These are phyloP conservation scores for Arion vulgaris DNA, from an alignment of 1,140 invertebrate genomes.

Conservation along the genomic window DNA sequence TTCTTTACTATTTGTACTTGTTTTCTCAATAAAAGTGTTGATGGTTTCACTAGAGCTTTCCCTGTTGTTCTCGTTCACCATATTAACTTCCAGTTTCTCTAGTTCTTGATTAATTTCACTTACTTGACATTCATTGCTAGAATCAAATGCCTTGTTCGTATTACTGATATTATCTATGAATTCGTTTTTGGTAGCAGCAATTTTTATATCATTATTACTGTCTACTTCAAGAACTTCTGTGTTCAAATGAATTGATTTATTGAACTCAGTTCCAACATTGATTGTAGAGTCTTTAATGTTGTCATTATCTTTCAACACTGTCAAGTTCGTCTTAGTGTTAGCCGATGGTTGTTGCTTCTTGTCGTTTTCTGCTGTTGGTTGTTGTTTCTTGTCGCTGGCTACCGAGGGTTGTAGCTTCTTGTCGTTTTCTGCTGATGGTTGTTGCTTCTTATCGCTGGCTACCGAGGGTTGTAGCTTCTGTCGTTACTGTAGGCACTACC, in stretches of 20 bases:
- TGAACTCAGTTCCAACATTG: background rate
- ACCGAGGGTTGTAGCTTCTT: background rate
- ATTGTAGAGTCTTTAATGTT: background rate
- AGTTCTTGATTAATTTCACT: background rate
- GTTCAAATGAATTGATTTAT: background rate
- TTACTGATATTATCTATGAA: background rate
- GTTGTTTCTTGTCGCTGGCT: background rate
- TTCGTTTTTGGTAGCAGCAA: background rate
- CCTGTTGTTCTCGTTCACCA: background rate
- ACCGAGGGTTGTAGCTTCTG: too few species aligned
- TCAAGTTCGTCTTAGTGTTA: background rate
- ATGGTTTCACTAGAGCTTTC: background rate
- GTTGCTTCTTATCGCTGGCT: background rate
- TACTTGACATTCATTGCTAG: background rate
- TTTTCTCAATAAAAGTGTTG: background rate
- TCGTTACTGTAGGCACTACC: slow-evolving; percentile 14
- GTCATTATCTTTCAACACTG: background rate
- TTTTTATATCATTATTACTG: background rate
- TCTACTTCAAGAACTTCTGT: background rate
- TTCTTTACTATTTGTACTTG: background rate
- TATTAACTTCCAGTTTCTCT: background rate
- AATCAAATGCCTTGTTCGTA: background rate
- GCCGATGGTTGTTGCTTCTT: background rate
- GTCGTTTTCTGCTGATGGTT: background rate
- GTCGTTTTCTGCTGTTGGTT: background rate